phyloP scores from a whole-genome alignment of 2,888 invertebrate genomes.

The Malthinus seriepunctatus region DNA sequence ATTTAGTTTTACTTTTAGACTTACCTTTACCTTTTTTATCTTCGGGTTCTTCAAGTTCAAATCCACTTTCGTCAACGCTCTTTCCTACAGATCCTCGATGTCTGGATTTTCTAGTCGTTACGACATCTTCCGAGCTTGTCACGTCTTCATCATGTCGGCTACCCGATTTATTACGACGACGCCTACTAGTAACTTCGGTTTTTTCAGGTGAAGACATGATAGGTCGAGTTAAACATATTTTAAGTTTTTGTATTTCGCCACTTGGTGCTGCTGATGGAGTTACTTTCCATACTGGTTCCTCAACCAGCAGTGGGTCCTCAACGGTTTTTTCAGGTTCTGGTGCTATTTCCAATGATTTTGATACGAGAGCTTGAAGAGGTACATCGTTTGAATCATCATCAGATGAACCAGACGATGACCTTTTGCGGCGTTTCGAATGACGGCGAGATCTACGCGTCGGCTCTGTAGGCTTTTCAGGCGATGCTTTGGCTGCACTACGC shows the following conservation, averaged over 20 bases:
- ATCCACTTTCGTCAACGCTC: conserved; percentile 26
- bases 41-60: conserved; percentile 44
- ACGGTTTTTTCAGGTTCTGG: conserved; percentile 5
- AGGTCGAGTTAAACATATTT: conserved; percentile 65
- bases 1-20: conserved; percentile 54
- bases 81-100: conserved; percentile 42
- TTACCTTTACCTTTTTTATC: conserved; percentile 53
- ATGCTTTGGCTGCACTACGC: conserved; percentile 67
- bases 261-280: conserved; percentile 54
- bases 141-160: conserved; percentile 58
- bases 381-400: conserved; percentile 42
- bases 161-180: conserved; percentile 59
- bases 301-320: conserved; percentile 42
- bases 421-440: conserved; percentile 54
- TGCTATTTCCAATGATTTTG: conserved; percentile 2
- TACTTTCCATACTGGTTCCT: conserved; percentile 60
- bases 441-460: conserved; percentile 52
- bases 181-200: conserved; percentile 57
- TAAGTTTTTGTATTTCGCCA: conserved; percentile 67
- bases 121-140: conserved; percentile 57
- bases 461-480: conserved; percentile 64
- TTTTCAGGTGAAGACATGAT: conserved; percentile 59
- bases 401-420: conserved; percentile 52
- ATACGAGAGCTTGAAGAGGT: conserved; percentile 25
- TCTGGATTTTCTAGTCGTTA: conserved; percentile 53